phyloP scores from a whole-genome alignment of 2,888 invertebrate species.

The Tiliacea citrago region DNA sequence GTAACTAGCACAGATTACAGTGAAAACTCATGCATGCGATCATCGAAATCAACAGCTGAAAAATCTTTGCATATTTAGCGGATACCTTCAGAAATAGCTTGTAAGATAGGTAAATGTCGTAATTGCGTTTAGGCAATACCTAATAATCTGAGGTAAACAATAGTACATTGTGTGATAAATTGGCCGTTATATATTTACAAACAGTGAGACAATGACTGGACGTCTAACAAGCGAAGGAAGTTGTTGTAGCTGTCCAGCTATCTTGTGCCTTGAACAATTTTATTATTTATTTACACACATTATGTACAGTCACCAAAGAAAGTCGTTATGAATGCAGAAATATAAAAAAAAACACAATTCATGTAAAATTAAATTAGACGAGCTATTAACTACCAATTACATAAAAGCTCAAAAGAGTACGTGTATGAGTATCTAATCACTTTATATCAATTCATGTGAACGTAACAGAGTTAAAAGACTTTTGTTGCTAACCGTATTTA shows the following conservation, averaged over 20 bases:
- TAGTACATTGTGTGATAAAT: conserved; percentile 84
- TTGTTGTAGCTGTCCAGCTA: conserved; percentile 70
- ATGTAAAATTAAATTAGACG: too few species aligned
- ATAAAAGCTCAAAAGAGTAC: neutral
- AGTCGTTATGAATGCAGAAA: neutral
- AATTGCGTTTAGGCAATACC: conserved; percentile 68
- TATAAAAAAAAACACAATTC: too few species aligned
- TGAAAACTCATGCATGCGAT: neutral
- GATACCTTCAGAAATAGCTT: conserved; percentile 15
- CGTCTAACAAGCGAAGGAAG: conserved; percentile 77
- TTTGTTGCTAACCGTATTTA: neutral
- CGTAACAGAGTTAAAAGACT: neutral
- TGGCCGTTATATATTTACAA: conserved; percentile 80
- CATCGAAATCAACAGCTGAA: conserved; percentile 5
- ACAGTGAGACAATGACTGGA: conserved; percentile 79
- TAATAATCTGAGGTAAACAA: conserved; percentile 77
- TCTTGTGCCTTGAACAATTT: conserved; percentile 46
- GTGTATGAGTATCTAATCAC: neutral
- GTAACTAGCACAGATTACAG: neutral
- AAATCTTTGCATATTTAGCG: conserved; percentile 8
- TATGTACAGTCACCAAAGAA: neutral
- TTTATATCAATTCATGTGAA: neutral
- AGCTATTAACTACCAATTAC: neutral
- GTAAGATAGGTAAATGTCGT: conserved; percentile 32
- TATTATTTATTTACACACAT: conserved; percentile 26